Percentiles rank a stretch among this genome's conserved stretches.
Evolutionary conservation across 2,888 invertebrate genomes (phyloP).

Genomic region (Syritta pipiens): DNA sequence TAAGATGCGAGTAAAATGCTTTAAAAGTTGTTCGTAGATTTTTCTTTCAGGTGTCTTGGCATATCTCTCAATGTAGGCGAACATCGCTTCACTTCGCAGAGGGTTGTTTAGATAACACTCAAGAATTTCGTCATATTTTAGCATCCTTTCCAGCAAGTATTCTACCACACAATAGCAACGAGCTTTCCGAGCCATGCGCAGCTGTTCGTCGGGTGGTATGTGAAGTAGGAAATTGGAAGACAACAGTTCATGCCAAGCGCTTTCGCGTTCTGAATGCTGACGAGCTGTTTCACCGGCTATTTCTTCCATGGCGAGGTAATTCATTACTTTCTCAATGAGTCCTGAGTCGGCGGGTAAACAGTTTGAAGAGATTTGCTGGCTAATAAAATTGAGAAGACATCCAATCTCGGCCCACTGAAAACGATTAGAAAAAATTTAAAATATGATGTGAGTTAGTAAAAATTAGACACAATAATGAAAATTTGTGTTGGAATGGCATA

Average conservation of each 20-base stretch:
- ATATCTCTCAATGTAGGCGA: constrained; percentile 81
- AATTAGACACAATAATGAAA: no score
- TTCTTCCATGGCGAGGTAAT: constrained; percentile 81
- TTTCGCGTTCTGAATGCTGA: constrained; percentile 85
- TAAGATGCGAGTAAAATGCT: constrained; percentile 81
- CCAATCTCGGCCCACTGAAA: constrained; percentile 81
- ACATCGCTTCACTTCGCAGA: constrained; percentile 83
- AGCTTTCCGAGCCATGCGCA: constrained; percentile 83
- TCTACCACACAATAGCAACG: constrained; percentile 87
- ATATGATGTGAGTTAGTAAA: no score
- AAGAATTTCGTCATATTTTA: constrained; percentile 84
- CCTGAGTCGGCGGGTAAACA: constrained; percentile 78
- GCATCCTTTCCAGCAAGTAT: constrained; percentile 83
- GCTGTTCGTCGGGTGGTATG: constrained; percentile 82
- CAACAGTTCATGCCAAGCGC: constrained; percentile 86
- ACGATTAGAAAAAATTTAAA: no score
- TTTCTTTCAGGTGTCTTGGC: constrained; percentile 78
- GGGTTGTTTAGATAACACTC: constrained; percentile 85
- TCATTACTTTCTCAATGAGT: constrained; percentile 83
- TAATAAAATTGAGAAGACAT: constrained; percentile 84
- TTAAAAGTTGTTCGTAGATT: constrained; percentile 79
- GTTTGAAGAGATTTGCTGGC: constrained; percentile 82
- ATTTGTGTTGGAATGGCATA: no score
- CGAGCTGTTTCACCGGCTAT: constrained; percentile 78
- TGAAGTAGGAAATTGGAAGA: constrained; percentile 82